Base-by-base conservation (phyloP, 1,140 invertebrate species). In the Drosophila ficusphila region DNA sequence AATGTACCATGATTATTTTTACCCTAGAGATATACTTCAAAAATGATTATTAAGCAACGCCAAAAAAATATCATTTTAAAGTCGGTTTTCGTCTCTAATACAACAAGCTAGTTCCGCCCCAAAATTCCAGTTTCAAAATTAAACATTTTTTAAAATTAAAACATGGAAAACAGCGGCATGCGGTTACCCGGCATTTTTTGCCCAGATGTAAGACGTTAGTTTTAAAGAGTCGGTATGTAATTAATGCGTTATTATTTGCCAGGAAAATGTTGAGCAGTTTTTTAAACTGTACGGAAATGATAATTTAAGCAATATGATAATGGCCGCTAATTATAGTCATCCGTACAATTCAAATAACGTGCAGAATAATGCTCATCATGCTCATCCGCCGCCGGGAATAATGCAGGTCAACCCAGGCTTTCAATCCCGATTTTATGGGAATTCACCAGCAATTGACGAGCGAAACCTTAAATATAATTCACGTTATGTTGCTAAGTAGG, bases 231-330 rank as follows among this genome's bases (percentile, higher is more conserved):
- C 0, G n/a, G 0, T n/a, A 9, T 6, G 4, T 0, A 6, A 3
- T 1, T 23, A 14, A 16, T 21, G n/a, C 3, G 2, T 2, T 14
- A 25, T 12, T 8, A 1, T 16, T 8, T 16, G 1, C 2, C 16
- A 67, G 62, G 62, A 67, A 18, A 41, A 23, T 34, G 1, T 67
- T n/a, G 62, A 62, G 31, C 19, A 64, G n/a, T 67, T 67, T 67
- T 57, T 34, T 6, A 14, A 16, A 11, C 19, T 67, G 4, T 67
- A 67, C 18, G 62, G 58, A 16, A 60, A 31, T 19, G 39, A 36
- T 27, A 12, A 42, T 27, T 21, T 27, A 16, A 12, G 2, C 34
- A 19, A 8, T 12, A 46, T 60, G 27, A 60, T 61, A 33, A 36
- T 60, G 23, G 23, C 60, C 7, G 19, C 54, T 2, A 14, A 16